These are phyloP conservation scores for Rhopalosiphum padi DNA, from an alignment of 1,140 invertebrate species.

Conservation along the genomic window DNA sequence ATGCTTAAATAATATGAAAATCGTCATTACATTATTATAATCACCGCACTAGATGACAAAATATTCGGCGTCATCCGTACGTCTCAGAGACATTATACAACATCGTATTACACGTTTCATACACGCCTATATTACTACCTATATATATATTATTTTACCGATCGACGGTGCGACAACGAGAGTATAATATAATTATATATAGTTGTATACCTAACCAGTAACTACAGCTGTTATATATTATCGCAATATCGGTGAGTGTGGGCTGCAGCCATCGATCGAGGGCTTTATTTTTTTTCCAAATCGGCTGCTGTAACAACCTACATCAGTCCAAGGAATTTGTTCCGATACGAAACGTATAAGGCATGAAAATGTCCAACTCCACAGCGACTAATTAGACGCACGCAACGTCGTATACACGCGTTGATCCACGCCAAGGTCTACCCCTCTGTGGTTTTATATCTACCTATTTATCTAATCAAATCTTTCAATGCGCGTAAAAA, in stretches of 20 bases:
- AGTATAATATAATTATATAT: not conserved
- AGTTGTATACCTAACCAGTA: not conserved
- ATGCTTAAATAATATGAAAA: not conserved
- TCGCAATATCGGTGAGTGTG: not conserved
- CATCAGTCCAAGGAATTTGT: not conserved
- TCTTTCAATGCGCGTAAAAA: not conserved
- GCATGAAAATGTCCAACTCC: constrained; percentile 21
- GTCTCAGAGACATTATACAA: not conserved
- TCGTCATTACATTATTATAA: not conserved
- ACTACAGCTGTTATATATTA: not conserved
- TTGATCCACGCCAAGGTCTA: constrained; percentile 17
- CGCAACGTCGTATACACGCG: not conserved
- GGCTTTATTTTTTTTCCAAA: not conserved
- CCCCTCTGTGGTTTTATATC: not conserved
- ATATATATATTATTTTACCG: not conserved
- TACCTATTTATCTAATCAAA: not conserved
- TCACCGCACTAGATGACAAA: not conserved
- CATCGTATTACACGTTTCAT: not conserved
- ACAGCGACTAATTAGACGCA: not conserved
- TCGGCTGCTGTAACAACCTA: not conserved
- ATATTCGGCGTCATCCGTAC: not conserved
- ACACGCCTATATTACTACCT: not conserved
- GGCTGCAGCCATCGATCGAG: not conserved
- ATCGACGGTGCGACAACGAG: not conserved
- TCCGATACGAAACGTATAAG: constrained; percentile 6